These are phyloP conservation scores for Ranitomeya variabilis DNA, from an alignment of 2,113 vertebrate species.

Conservation along the genomic window DNA sequence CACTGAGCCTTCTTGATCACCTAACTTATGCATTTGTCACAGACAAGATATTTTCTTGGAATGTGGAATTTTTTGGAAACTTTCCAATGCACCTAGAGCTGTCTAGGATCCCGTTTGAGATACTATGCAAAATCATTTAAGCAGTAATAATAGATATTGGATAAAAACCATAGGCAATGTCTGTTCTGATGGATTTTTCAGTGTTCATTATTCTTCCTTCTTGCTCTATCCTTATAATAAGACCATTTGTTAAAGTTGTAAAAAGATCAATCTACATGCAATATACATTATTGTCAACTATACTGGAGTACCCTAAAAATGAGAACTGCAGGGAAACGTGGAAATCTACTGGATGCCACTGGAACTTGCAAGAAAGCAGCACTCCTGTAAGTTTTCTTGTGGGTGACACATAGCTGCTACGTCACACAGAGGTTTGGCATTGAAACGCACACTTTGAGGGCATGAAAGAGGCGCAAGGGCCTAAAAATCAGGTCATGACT, in stretches of 20 bases:
- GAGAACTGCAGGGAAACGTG: too few relatives aligned
- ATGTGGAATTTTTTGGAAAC: neutral
- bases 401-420: too few relatives aligned
- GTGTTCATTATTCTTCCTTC: neutral
- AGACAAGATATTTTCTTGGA: neutral
- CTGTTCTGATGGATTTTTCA: neutral
- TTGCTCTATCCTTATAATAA: neutral
- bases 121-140: neutral
- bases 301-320: too few relatives aligned
- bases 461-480: too few relatives aligned
- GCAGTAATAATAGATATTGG: neutral
- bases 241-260: neutral
- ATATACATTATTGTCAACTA: neutral
- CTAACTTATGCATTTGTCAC: neutral
- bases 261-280: neutral
- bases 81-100: neutral
- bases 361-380: too few relatives aligned
- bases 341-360: too few relatives aligned
- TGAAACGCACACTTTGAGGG: too few relatives aligned
- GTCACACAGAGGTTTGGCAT: too few relatives aligned
- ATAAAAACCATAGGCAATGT: neutral
- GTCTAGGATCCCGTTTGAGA: neutral
- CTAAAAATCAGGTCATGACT: too few relatives aligned
- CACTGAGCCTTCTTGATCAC: conserved; percentile 8
- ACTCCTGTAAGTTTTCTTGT: too few relatives aligned